These are phyloP conservation scores for Hypsopygia costalis DNA, from an alignment of 2,888 invertebrate species.

Conservation along the genomic window DNA sequence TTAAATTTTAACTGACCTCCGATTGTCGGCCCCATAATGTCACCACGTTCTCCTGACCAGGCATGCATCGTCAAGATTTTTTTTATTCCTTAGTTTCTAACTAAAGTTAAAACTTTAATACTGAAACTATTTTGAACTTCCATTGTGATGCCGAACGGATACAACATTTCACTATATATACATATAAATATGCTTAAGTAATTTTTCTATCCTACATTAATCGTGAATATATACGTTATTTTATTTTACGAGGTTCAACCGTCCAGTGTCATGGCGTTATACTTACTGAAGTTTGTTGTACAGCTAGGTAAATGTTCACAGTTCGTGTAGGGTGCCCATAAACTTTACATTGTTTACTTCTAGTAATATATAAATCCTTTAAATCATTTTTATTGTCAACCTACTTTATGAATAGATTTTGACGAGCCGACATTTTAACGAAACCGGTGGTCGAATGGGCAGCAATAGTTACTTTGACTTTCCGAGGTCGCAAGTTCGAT, in stretches of 20 bases:
- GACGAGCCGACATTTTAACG: too few relatives aligned
- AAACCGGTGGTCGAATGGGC: too few relatives aligned
- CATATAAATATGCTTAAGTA: neutral
- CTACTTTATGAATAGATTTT: too few relatives aligned
- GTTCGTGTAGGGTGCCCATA: conserved; percentile 34
- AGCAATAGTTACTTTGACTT: too few relatives aligned
- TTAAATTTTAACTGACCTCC: conserved; percentile 44
- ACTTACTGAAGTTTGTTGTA: conserved; percentile 55
- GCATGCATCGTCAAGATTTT: conserved; percentile 50
- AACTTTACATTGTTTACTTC: neutral
- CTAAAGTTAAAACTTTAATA: neutral
- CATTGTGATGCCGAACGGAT: neutral
- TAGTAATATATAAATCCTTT: too few relatives aligned
- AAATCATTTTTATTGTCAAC: too few relatives aligned
- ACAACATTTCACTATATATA: neutral
- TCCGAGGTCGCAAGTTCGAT: too few relatives aligned
- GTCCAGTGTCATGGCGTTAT: conserved; percentile 43
- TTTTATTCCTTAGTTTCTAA: neutral
- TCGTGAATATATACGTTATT: conserved; percentile 7
- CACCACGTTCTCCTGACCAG: conserved; percentile 52
- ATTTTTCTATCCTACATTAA: neutral
- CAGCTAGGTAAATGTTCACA: conserved; percentile 34
- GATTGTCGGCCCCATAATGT: conserved; percentile 65
- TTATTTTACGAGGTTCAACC: conserved; percentile 9
- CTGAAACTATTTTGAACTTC: neutral